These are phyloP conservation scores for Octodon degus DNA, from an alignment of 2,113 vertebrate genomes.

Conservation along the genomic window DNA sequence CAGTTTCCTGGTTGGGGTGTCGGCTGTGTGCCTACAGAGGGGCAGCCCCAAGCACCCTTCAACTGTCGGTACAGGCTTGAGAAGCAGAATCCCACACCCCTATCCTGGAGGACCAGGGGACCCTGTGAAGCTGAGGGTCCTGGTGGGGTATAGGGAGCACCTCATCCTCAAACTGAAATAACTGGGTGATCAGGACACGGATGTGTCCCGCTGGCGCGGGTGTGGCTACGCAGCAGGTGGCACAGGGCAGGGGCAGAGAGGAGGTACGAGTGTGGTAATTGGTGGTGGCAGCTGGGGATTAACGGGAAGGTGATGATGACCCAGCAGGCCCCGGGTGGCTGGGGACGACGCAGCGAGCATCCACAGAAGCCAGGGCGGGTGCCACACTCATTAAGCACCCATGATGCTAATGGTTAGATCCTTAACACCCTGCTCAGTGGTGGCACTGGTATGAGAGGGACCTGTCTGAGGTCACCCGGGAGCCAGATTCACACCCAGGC, in stretches of 20 bases:
- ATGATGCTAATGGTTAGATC: background rate
- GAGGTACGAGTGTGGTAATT: conserved; percentile 35
- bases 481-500: background rate
- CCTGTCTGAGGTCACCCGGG: background rate
- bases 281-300: conserved; percentile 73
- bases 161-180: background rate
- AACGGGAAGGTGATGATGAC: conserved; percentile 54
- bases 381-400: background rate
- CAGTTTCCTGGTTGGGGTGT: background rate
- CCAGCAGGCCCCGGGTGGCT: background rate
- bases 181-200: background rate
- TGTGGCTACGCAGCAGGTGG: background rate
- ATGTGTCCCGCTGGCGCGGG: background rate
- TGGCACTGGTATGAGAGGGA: background rate
- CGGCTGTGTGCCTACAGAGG: background rate
- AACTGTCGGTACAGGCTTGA: background rate
- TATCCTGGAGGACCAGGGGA: background rate
- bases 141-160: background rate
- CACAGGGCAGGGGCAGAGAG: background rate
- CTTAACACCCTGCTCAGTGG: background rate
- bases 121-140: background rate
- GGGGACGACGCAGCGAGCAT: background rate
- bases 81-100: fast-evolving
- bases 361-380: background rate
- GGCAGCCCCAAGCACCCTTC: background rate